These are phyloP conservation scores for Aphidius colemani DNA, from an alignment of 2,888 invertebrate species.

Conservation along the genomic window DNA sequence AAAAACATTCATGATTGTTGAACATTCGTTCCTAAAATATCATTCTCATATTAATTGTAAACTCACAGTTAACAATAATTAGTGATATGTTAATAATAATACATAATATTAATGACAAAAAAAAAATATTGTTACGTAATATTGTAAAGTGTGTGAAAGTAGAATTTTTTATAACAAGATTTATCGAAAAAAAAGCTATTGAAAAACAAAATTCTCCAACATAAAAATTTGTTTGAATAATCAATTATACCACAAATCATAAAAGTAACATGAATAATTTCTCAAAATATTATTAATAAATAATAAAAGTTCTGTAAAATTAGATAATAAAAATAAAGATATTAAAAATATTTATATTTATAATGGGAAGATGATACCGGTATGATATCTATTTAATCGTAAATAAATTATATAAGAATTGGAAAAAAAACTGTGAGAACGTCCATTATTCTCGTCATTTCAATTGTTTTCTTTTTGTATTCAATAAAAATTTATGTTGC, in stretches of 20 bases:
- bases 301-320: conserved; percentile 24
- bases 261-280: conserved; percentile 13
- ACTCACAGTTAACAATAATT: conserved; percentile 47
- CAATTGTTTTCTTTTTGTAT: too few relatives aligned
- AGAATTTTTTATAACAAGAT: conserved; percentile 47
- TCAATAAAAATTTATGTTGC: too few relatives aligned
- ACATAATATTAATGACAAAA: conserved; percentile 43
- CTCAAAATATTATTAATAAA: conserved; percentile 13
- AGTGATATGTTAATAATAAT: conserved; percentile 45
- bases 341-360: conserved; percentile 33
- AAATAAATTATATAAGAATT: conserved; percentile 3
- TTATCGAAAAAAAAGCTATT: conserved; percentile 28
- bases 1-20: too few relatives aligned
- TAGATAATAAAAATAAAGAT: conserved; percentile 27
- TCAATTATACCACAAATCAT: too few relatives aligned
- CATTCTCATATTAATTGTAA: conserved; percentile 42
- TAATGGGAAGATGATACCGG: conserved; percentile 32
- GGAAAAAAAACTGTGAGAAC: too few relatives aligned
- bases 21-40: conserved; percentile 29
- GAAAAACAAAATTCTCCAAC: conserved; percentile 8
- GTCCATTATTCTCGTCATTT: too few relatives aligned
- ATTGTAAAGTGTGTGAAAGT: conserved; percentile 44
- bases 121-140: conserved; percentile 34
- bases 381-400: conserved; percentile 19
- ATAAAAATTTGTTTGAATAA: too few relatives aligned